phyloP scores from a whole-genome alignment of 1,140 invertebrate species.

The Hypothenemus hampei region DNA sequence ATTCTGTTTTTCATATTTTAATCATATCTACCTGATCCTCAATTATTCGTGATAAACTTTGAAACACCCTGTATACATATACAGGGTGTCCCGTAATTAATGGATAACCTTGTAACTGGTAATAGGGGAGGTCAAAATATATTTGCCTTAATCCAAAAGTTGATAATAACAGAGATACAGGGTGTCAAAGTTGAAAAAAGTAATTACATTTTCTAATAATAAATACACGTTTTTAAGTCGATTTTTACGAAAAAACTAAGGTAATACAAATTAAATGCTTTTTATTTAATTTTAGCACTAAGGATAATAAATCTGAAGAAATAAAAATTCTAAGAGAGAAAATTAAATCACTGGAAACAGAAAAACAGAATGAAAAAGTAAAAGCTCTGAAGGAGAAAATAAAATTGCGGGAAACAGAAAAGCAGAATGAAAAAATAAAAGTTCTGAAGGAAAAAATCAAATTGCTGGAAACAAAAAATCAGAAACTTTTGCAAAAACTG shows the following conservation, averaged over 20 bases:
- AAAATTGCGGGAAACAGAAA: neutral
- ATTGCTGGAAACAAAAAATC: neutral
- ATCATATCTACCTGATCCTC: too few relatives aligned
- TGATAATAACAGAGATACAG: too few relatives aligned
- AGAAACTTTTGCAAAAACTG: neutral
- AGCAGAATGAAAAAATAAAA: neutral
- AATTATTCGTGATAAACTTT: too few relatives aligned
- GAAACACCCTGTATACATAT: too few relatives aligned
- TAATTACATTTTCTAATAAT: too few relatives aligned
- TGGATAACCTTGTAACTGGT: too few relatives aligned
- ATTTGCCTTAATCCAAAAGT: too few relatives aligned
- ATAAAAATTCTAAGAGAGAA: neutral
- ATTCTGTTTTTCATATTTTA: neutral
- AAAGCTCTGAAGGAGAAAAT: neutral
- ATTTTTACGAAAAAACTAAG: conserved; percentile 1
- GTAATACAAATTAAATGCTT: conserved; percentile 1
- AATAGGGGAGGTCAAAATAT: too few relatives aligned
- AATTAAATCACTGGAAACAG: neutral
- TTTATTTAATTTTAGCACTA: neutral
- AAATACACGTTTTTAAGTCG: too few relatives aligned
- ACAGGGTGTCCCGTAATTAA: too few relatives aligned
- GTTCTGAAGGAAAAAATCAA: neutral
- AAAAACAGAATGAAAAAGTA: neutral
- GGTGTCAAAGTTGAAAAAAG: too few relatives aligned
- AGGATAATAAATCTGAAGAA: neutral